Percentiles rank a stretch among this genome's conserved stretches.
Evolutionary conservation across 2,797 vertebrate genomes (phyloP).

Genomic region (Toxotes lorentzi): DNA sequence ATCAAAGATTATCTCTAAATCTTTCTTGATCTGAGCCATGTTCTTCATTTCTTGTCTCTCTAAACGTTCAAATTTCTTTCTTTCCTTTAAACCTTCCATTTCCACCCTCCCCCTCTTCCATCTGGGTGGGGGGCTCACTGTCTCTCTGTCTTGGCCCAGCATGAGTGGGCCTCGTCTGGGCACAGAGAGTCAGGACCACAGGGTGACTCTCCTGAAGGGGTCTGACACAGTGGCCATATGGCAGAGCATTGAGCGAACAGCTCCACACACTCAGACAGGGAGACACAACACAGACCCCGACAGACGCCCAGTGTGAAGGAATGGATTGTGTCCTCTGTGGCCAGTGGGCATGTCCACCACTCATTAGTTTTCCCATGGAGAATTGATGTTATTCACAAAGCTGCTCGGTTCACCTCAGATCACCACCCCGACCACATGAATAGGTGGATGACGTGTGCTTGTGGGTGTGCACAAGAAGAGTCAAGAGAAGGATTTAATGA

Average conservation of each 20-base stretch:
- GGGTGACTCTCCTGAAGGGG: conserved; percentile 56
- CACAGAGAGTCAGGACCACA: conserved; percentile 53
- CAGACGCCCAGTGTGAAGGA: conserved; percentile 73
- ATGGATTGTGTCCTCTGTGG: conserved; percentile 68
- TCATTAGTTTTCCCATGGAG: conserved; percentile 80
- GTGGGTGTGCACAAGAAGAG: conserved; percentile 25
- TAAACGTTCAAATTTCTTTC: conserved; percentile 20
- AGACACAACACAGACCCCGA: conserved; percentile 57
- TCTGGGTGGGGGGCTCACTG: conserved; percentile 1
- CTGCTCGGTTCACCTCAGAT: conserved; percentile 54
- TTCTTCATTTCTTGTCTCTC: not conserved
- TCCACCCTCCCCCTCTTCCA: not conserved
- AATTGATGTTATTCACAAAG: conserved; percentile 80
- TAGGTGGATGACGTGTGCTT: conserved; percentile 57
- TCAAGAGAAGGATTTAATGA: conserved; percentile 47
- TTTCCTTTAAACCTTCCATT: conserved; percentile 18
- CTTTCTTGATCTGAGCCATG: conserved; percentile 10
- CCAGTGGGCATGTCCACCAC: conserved; percentile 69
- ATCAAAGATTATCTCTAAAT: conserved; percentile 31
- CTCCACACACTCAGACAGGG: conserved; percentile 53
- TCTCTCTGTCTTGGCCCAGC: conserved; percentile 55
- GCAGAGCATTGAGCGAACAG: conserved; percentile 57
- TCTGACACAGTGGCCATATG: conserved; percentile 72
- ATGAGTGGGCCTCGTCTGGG: conserved; percentile 60
- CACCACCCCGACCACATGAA: conserved; percentile 64